These are phyloP conservation scores for Blera fallax DNA, from an alignment of 2,888 invertebrate species.

Conservation along the genomic window DNA sequence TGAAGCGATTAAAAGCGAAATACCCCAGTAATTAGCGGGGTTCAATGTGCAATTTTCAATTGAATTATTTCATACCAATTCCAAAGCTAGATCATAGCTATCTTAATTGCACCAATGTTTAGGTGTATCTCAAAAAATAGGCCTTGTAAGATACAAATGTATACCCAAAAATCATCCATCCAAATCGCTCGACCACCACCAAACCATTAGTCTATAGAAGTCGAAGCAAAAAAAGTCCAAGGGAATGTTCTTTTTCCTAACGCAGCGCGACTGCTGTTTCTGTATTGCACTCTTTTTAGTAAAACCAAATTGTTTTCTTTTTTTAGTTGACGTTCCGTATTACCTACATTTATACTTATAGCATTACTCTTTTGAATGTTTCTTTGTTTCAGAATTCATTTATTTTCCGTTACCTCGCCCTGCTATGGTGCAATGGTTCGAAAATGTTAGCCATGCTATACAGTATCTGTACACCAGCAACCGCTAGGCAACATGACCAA, in stretches of 20 bases:
- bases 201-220: background rate
- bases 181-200: background rate
- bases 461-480: background rate
- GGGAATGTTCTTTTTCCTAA: background rate
- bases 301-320: background rate
- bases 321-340: background rate
- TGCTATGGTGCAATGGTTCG: background rate
- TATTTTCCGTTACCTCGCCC: background rate
- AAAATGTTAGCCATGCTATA: constrained; percentile 15
- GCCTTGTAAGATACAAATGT: background rate
- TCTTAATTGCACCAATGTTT: background rate
- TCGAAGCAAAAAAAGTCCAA: background rate
- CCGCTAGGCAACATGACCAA: constrained; percentile 5
- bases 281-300: background rate
- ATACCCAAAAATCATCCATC: background rate
- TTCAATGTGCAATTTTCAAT: too few relatives aligned
- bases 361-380: background rate
- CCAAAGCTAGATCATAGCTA: background rate
- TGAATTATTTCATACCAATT: background rate
- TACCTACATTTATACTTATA: background rate
- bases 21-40: too few relatives aligned
- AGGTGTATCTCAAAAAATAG: background rate
- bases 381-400: background rate
- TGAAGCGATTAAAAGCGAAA: too few relatives aligned
- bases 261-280: background rate